Percentiles rank a stretch among this genome's conserved stretches.
Evolutionary conservation across 2,113 vertebrate species (phyloP).

Genomic region (Siniperca knerii): DNA sequence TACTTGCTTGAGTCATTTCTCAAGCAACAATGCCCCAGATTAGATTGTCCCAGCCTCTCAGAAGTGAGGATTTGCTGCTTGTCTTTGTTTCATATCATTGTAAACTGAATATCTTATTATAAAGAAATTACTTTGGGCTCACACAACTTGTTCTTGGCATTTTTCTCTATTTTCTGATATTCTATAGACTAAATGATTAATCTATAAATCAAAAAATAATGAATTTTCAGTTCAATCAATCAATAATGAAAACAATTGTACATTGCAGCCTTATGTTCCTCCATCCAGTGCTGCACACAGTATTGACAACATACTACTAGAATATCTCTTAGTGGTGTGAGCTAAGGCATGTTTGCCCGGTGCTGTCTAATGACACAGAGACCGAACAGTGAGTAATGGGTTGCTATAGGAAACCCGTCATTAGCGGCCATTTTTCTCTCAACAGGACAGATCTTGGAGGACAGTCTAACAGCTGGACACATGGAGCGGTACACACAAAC

Average conservation of each 20-base stretch:
- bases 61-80: not conserved
- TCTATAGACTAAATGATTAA: not conserved
- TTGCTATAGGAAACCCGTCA: slow-evolving; percentile 71
- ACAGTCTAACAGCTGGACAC: slow-evolving; percentile 25
- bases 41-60: not conserved
- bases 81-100: not conserved
- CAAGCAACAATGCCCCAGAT: not conserved
- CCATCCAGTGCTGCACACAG: not conserved
- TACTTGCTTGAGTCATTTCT: not conserved
- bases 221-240: not conserved
- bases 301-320: not conserved
- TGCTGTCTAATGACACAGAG: slow-evolving; percentile 43
- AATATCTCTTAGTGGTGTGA: slow-evolving; percentile 24
- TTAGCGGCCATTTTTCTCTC: slow-evolving; percentile 67
- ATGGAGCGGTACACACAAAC: slow-evolving; percentile 8
- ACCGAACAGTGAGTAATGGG: slow-evolving; percentile 58
- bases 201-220: not conserved
- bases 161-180: not conserved
- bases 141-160: not conserved
- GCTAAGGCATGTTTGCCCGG: slow-evolving; percentile 42
- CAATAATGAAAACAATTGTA: not conserved
- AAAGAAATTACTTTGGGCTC: not conserved
- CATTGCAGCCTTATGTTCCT: not conserved
- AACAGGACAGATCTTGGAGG: slow-evolving; percentile 29
- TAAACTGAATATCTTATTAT: not conserved